phyloP scores from a whole-genome alignment of 2,888 invertebrate genomes.

The Athetis lepigone region DNA sequence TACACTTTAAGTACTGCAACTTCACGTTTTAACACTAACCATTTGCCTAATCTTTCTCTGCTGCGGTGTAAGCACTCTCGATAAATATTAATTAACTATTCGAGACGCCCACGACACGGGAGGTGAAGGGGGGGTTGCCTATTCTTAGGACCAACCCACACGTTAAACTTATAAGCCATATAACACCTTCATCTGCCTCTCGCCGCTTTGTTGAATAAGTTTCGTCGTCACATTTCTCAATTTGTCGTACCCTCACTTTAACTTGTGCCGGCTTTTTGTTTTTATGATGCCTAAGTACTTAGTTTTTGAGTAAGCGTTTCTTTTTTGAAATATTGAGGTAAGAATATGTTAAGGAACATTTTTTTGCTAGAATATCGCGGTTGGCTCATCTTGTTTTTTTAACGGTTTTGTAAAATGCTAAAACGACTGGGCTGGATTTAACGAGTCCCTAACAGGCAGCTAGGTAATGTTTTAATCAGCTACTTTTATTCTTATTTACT shows the following conservation, averaged over 20 bases:
- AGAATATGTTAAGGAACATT: neutral
- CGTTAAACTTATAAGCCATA: conserved; percentile 4
- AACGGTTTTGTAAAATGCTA: too few relatives aligned
- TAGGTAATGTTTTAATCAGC: too few relatives aligned
- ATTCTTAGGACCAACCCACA: conserved; percentile 10
- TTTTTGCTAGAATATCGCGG: too few relatives aligned
- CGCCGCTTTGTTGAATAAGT: neutral
- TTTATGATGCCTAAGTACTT: neutral
- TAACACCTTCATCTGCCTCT: neutral
- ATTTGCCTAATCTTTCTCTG: neutral
- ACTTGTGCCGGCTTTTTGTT: neutral
- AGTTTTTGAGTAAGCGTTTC: neutral
- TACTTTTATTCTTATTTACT: too few relatives aligned
- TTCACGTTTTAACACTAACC: neutral
- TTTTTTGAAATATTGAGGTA: neutral
- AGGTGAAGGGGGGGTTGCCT: neutral
- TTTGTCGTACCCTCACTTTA: neutral
- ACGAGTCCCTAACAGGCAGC: too few relatives aligned
- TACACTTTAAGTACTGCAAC: too few relatives aligned
- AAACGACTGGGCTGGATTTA: too few relatives aligned
- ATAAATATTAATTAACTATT: conserved; percentile 6
- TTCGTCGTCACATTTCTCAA: neutral
- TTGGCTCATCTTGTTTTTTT: too few relatives aligned
- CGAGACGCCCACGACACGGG: neutral
- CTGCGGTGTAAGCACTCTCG: neutral